Percentiles rank a stretch among this genome's conserved stretches.
phyloP scores from a whole-genome alignment of 2,113 vertebrate species.

The Oryzias melastigma region DNA sequence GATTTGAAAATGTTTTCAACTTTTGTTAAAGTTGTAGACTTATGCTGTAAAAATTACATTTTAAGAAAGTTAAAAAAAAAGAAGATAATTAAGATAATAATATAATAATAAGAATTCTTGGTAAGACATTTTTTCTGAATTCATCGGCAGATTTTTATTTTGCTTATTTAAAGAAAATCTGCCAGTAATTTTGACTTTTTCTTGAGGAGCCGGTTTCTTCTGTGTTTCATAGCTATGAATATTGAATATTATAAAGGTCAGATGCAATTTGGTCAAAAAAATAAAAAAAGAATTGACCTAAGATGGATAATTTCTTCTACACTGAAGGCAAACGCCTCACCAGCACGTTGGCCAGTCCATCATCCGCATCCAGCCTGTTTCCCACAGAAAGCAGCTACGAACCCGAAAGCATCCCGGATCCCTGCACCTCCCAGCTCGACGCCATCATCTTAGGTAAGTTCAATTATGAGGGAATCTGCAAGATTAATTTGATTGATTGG shows the following conservation, averaged over 20 bases:
- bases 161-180: too few relatives aligned
- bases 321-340: conserved; percentile 50
- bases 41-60: too few relatives aligned
- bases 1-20: too few relatives aligned
- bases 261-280: neutral
- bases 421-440: conserved; percentile 84
- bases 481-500: neutral
- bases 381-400: conserved; percentile 41
- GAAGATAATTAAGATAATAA: too few relatives aligned
- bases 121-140: too few relatives aligned
- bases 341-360: conserved; percentile 23
- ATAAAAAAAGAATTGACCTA: neutral
- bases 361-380: conserved; percentile 22
- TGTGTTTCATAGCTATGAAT: too few relatives aligned
- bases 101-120: too few relatives aligned
- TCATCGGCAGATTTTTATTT: too few relatives aligned
- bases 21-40: too few relatives aligned
- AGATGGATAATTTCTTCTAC: conserved; percentile 10
- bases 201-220: too few relatives aligned
- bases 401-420: conserved; percentile 67
- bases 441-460: conserved; percentile 83
- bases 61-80: too few relatives aligned
- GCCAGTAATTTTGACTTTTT: too few relatives aligned
- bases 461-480: neutral
- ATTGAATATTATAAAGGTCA: neutral